A percentile compares a stretch with the other conserved stretches of the same genome.
Conservation (phyloP, 2,888 invertebrate genomes). For the Himalopsyche anomala region DNA sequence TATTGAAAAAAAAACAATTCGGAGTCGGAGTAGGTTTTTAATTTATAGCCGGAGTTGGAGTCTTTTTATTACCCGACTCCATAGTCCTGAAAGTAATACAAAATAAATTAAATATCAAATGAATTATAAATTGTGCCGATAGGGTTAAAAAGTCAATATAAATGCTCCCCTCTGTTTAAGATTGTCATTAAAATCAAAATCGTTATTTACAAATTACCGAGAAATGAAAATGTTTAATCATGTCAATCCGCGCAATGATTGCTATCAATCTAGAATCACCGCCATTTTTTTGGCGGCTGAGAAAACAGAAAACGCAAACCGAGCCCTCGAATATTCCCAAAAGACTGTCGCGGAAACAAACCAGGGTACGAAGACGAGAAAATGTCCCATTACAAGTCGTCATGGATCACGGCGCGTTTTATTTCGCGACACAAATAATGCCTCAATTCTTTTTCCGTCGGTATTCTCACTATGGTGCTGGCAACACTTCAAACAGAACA, state of each 20-base stretch:
- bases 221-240: constrained; percentile 16
- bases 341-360: not conserved
- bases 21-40: too few species aligned
- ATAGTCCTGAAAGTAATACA: too few species aligned
- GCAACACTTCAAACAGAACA: too few species aligned
- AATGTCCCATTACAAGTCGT: constrained; percentile 22
- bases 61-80: too few species aligned
- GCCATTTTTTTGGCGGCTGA: constrained; percentile 16
- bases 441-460: not conserved
- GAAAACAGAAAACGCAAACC: not conserved
- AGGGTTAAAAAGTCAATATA: too few species aligned
- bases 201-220: not conserved
- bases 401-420: constrained; percentile 19
- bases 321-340: not conserved
- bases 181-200: not conserved
- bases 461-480: not conserved
- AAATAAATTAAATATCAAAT: too few species aligned
- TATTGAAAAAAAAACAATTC: too few species aligned
- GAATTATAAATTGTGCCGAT: too few species aligned
- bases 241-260: not conserved
- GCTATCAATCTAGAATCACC: not conserved
- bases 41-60: too few species aligned
- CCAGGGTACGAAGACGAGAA: not conserved
- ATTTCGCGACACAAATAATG: constrained; percentile 7
- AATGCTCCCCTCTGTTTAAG: too few species aligned